Evolutionary conservation across 30 jellyfish, hydroid and myxozoan genomes (phyloP), one percentile per base, ranked within the genome.

Genomic region (Pelagia noctiluca): DNA sequence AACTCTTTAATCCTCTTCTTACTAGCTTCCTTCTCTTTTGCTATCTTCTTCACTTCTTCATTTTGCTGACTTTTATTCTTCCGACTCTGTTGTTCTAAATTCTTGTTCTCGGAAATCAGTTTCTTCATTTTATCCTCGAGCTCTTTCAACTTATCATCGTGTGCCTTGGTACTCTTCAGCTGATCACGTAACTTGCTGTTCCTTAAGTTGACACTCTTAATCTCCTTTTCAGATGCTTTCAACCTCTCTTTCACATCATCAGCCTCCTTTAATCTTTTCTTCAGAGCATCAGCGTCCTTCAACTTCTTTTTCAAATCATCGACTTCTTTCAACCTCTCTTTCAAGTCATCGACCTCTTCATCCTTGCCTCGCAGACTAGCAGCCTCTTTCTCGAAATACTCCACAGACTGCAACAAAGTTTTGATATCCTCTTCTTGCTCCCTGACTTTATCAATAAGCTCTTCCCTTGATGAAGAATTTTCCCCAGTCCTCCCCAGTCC

Each of bases 311-410:
- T 12, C 71, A 73, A 93, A 50, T 30, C 75, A 35, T 80, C 88
- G 3, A 86, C 78, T 12, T 71, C 52, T 36, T 72, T 73, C 53
- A 80, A 63, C 78, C 53, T 72, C 80, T 70, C 90, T 46, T 89
- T 75, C 76, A 75, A 74, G 28, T 48, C 74, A 31, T 90, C 96
- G 34, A 37, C 46, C 63, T 80, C 90, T 19, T 79, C 86, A 31
- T 31, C 49, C 47, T 89, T 60, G 1, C 78, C 88, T 60, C 72
- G 52, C 82, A 91, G 30, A n/a, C 63, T 91, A 42, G 80, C 97
- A 48, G 47, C 74, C 71, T 92, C 98, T 52, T 71, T 87, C 75
- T 92, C 98, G 26, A 84, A 82, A 30, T 78, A 54, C 25, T 86
- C 96, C 3, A 86, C 83, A 34, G 87, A 46, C 52, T 86, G 82